Evolutionary conservation across 2,888 invertebrate genomes (phyloP), one percentile per base, ranked within the genome.

Genomic region (Cephus runcator): DNA sequence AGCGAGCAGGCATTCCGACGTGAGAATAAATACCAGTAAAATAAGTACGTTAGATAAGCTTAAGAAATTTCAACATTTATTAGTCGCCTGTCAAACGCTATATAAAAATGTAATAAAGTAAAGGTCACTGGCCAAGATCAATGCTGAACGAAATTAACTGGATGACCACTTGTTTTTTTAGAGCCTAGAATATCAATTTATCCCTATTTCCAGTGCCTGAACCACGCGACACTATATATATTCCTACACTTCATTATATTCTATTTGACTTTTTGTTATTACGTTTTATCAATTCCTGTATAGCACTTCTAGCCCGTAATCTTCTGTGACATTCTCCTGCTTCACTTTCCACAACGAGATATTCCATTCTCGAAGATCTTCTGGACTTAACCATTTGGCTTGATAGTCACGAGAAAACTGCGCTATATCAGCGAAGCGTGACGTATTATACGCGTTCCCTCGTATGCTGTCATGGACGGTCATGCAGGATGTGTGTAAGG

Each of bases 401-500:
- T 71, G 34, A 12, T 9, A 12, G 71, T 31, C 31, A 3, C 33
- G 23, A 71, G 71, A 71, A 71, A 33, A 71, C 33, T 36, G 73
- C 78, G 75, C 73, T 75, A 76, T 79, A 82, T 83, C 79, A 81
- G 78, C 77, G 79, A 79, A 83, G 81, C 83, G 77, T 85, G 84
- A 86, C 83, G 79, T 80, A 83, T 85, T 83, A 80, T 80, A 81
- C 77, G 77, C 75, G 73, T 56, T 68, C 74, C 31, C 68, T 73
- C 73, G 68, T 68, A 33, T 69, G 34, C 34, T 69, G 34, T 33
- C 11, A 73, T 36, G 36, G 71, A 75, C 76, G 76, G 76, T 79
- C 79, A 78, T 75, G 82, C 85, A 86, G 87, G 87, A 88, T 86
- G 85, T 81, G 83, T 81, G 83, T 79, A 82, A 85, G 83, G 77